Evolutionary conservation across 2,797 vertebrate species (phyloP).

Genomic region (Falco cherrug): DNA sequence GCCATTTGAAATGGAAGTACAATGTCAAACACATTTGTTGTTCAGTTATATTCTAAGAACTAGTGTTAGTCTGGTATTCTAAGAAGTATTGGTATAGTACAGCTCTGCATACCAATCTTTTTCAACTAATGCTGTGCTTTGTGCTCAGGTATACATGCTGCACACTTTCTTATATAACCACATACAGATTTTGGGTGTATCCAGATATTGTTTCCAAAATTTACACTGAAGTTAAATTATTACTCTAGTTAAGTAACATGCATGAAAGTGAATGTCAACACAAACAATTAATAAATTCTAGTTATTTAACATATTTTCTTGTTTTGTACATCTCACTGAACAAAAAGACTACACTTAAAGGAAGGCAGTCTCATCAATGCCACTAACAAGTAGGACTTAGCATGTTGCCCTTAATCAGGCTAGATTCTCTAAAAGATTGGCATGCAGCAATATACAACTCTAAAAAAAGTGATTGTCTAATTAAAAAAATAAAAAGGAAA

Average conservation of each 20-base stretch:
- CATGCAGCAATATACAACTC: not conserved
- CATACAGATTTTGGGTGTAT: not conserved
- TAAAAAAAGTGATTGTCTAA: not conserved
- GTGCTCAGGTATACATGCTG: fast-evolving
- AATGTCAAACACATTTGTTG: not conserved
- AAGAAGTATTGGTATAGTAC: not conserved
- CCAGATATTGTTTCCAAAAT: not conserved
- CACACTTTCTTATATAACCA: not conserved
- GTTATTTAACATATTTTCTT: not conserved
- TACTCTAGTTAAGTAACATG: not conserved
- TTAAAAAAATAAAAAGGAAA: not conserved
- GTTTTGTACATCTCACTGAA: not conserved
- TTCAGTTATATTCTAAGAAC: not conserved
- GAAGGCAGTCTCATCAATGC: not conserved
- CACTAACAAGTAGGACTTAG: not conserved
- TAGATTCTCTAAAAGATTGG: not conserved
- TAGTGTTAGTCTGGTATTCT: not conserved
- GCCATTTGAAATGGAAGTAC: not conserved
- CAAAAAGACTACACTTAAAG: not conserved
- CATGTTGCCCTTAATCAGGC: not conserved
- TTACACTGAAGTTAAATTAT: not conserved
- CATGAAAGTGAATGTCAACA: not conserved
- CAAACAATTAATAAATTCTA: not conserved
- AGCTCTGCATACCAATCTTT: not conserved
- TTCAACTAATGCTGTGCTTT: not conserved